Evolutionary conservation across 2,113 vertebrate genomes (phyloP).

Genomic region (Misgurnus anguillicaudatus): DNA sequence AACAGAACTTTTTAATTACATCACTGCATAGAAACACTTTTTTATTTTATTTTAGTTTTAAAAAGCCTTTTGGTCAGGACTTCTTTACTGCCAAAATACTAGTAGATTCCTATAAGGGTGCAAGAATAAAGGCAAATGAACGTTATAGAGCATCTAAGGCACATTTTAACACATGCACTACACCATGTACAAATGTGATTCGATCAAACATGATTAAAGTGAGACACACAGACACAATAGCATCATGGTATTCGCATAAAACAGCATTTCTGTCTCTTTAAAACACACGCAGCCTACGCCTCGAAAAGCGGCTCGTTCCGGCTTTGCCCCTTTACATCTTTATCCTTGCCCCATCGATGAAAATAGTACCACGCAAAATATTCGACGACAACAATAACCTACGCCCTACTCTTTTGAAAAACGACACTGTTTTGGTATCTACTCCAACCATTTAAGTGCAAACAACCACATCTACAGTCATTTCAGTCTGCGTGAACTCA

Average conservation of each 20-base stretch:
- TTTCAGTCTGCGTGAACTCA: not conserved
- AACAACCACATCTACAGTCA: not conserved
- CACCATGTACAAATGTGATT: not conserved
- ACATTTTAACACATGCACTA: not conserved
- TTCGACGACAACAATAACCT: constrained; percentile 3
- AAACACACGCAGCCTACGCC: constrained; percentile 76
- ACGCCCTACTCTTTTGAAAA: not conserved
- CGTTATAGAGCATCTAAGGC: not conserved
- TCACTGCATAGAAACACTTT: too few relatives aligned
- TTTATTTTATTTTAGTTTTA: not conserved
- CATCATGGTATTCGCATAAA: not conserved
- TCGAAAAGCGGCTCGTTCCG: constrained; percentile 85
- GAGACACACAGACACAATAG: not conserved
- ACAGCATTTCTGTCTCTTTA: constrained; percentile 71
- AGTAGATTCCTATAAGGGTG: not conserved
- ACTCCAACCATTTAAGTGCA: not conserved
- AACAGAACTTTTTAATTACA: not conserved
- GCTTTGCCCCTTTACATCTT: constrained; percentile 75
- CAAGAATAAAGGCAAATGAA: not conserved
- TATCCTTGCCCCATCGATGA: constrained; percentile 72
- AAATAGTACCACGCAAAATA: constrained; percentile 68
- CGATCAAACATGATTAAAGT: not conserved
- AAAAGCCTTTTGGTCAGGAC: not conserved
- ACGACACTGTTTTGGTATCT: not conserved
- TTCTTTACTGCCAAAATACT: not conserved